Percentiles rank a stretch among this genome's conserved stretches.
Conservation (phyloP, 2,113 vertebrate genomes). For the Seriola dumerili region DNA sequence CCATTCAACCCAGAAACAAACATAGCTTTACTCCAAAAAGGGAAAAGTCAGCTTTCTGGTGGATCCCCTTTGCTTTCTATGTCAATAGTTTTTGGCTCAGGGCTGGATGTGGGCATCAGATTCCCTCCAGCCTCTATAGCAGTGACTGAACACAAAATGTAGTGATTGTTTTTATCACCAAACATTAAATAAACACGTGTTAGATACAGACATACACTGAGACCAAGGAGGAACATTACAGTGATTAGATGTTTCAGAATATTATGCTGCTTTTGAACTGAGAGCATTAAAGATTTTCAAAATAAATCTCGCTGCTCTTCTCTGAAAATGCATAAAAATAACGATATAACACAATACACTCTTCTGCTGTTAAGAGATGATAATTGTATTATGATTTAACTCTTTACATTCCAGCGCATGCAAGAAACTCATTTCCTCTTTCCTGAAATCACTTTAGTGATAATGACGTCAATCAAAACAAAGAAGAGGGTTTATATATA, state of each 20-base stretch:
- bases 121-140: neutral
- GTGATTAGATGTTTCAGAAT: neutral
- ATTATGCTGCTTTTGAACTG: neutral
- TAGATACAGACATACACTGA: neutral
- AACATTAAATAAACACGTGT: neutral
- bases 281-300: neutral
- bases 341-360: no score
- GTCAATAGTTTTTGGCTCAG: conserved; percentile 40
- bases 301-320: neutral
- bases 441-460: neutral
- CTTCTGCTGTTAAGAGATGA: neutral
- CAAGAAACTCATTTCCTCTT: neutral
- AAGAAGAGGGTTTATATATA: neutral
- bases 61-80: conserved; percentile 43
- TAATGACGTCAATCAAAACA: neutral
- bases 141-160: conserved; percentile 13
- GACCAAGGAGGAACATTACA: neutral
- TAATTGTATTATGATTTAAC: neutral
- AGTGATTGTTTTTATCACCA: neutral
- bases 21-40: conserved; percentile 69
- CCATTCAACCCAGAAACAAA: conserved; percentile 79
- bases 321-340: neutral
- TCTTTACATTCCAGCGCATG: neutral
- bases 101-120: conserved; percentile 20
- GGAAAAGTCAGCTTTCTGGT: conserved; percentile 68